phyloP scores from a whole-genome alignment of 2,888 invertebrate genomes.

The Oxycera nigricornis region DNA sequence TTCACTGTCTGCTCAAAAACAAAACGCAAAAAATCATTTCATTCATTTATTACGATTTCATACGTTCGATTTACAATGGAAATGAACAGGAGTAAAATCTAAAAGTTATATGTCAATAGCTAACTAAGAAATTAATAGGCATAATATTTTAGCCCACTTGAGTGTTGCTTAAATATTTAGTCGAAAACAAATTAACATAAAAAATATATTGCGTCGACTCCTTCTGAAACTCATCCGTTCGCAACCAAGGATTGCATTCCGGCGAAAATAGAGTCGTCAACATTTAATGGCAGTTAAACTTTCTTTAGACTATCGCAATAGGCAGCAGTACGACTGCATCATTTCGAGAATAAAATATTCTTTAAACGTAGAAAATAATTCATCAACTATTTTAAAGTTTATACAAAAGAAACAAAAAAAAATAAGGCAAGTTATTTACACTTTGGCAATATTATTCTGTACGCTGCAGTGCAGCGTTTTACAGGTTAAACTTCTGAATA shows the following conservation, averaged over 20 bases:
- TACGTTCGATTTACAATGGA: conserved; percentile 3
- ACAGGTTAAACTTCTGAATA: not conserved
- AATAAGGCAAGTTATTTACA: conserved; percentile 28
- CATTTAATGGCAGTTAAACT: not conserved
- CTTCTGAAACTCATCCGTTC: not conserved
- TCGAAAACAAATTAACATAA: conserved; percentile 3
- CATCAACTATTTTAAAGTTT: conserved; percentile 9
- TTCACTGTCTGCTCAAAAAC: no score
- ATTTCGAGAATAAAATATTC: not conserved
- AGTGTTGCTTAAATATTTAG: not conserved
- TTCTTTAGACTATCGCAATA: not conserved
- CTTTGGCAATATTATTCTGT: conserved; percentile 23
- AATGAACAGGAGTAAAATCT: conserved; percentile 8
- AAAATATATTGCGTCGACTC: not conserved
- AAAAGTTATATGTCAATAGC: not conserved
- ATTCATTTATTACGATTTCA: conserved; percentile 1
- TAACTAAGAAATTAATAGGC: conserved; percentile 7
- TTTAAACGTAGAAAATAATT: not conserved
- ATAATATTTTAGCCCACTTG: not conserved
- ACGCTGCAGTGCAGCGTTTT: not conserved
- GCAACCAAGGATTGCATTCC: not conserved
- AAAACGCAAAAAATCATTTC: not conserved
- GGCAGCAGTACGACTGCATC: not conserved
- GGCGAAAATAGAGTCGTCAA: not conserved
- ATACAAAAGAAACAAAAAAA: conserved; percentile 2